These are phyloP conservation scores for Erinaceus europaeus DNA, from an alignment of 2,113 vertebrate genomes.

Conservation along the genomic window DNA sequence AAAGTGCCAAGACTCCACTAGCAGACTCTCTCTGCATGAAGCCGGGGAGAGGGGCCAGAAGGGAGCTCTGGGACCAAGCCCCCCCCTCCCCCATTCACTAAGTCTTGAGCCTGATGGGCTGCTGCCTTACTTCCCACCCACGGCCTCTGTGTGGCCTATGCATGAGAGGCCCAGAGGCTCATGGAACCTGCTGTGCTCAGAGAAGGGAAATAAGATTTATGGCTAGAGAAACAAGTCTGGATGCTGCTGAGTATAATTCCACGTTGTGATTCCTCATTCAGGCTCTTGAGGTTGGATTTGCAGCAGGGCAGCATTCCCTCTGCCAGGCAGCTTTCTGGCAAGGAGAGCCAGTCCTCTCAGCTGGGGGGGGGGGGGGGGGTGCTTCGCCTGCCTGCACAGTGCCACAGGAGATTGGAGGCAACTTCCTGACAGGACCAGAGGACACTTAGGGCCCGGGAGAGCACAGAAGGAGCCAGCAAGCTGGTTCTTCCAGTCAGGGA, in stretches of 20 bases:
- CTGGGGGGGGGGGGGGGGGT: background rate
- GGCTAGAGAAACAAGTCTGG: constrained; percentile 26
- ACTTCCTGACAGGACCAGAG: constrained; percentile 1
- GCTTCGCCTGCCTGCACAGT: background rate
- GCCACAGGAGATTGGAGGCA: background rate
- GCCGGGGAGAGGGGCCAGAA: background rate
- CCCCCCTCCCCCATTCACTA: background rate
- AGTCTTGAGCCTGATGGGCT: background rate
- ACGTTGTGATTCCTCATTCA: constrained; percentile 46
- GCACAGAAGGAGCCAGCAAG: too few species aligned
- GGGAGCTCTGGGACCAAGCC: background rate
- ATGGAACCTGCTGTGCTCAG: background rate
- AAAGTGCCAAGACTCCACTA: constrained; percentile 28
- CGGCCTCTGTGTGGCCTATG: too few species aligned
- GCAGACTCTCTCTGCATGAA: background rate
- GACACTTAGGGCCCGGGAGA: background rate
- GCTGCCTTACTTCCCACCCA: background rate
- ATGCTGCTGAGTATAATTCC: background rate
- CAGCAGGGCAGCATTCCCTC: constrained; percentile 38
- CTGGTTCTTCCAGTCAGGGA: rapidly evolving
- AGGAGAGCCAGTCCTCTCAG: background rate
- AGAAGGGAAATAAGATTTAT: constrained; percentile 17
- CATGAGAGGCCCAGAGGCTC: background rate
- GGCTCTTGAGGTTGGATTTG: constrained; percentile 29
- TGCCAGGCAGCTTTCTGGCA: background rate